Evolutionary conservation across 2,888 invertebrate genomes (phyloP).

Genomic region (Meteorus colon): DNA sequence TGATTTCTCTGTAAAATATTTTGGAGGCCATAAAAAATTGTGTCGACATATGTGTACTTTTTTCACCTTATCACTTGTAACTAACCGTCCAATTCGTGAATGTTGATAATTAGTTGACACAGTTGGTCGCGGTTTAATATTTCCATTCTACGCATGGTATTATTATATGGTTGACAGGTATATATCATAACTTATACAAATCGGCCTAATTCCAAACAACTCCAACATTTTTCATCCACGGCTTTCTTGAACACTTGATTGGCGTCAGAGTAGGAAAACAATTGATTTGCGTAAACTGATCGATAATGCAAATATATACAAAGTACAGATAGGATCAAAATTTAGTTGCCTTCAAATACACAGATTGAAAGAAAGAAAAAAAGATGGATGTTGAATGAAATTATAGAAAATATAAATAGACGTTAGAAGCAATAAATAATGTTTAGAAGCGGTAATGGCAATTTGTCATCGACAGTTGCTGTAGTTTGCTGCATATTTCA

Average conservation of each 20-base stretch:
- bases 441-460: neutral
- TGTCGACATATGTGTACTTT: neutral
- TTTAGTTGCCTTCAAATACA: neutral
- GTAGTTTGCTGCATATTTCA: neutral
- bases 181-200: neutral
- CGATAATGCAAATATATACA: neutral
- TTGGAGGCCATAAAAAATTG: neutral
- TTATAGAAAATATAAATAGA: neutral
- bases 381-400: neutral
- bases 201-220: neutral
- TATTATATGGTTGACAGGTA: constrained; percentile 5
- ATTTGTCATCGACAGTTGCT: neutral
- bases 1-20: neutral
- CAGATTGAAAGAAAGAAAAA: neutral
- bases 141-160: neutral
- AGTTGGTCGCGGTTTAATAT: constrained; percentile 22
- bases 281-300: neutral
- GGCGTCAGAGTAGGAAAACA: neutral
- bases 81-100: neutral
- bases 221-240: neutral
- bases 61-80: neutral
- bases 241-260: neutral
- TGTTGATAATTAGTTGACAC: constrained; percentile 36
- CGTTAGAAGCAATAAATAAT: neutral
- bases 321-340: neutral